Base-by-base conservation (phyloP, 2,888 invertebrate species). In the Hypselothyrea guttata region DNA sequence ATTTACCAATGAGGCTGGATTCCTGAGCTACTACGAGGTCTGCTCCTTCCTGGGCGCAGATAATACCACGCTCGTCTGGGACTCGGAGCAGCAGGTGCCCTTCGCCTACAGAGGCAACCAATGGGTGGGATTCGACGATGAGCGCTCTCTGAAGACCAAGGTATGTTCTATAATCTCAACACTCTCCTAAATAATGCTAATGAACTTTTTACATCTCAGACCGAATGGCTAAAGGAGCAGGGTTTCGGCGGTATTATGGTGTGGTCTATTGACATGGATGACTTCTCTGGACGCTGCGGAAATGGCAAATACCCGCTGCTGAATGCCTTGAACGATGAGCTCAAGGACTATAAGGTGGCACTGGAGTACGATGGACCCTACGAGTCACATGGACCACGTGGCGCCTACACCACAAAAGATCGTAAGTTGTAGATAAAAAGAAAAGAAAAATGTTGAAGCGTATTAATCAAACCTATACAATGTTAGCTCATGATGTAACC, bases 231-330 rank as follows among this genome's bases (percentile, higher is more conserved):
- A 58, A 97, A 96, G 88, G 96, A 97, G 86, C 96, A 96, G 92
- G 97, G 96, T 18, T 97, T 97, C 71, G 98, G 97, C 34, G 98
- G 98, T 13, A 96, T 98, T 54, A 98, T 98, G 97, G 95, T 98
- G 45, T 98, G 98, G 98, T 97, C 97, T 0, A 93, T 98, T 18
- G 98, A 98, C 86, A 90, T 98, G 96, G 98, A 98, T 86, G 98
- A 98, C 90, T 98, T 98, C 91, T 92, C 94, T 67, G 97, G 97
- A 7, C 93, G 94, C 7, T 98, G 98, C 84, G 97, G 97, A 7
- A 94, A 94, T 49, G 96, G 96, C 37, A 97, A 96, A 86, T 98
- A 95, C 89, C 98, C 98, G 0, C 91, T 98, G 40, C 93, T 98
- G 61, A 95, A 93, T 51, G 94, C 97, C 0, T 94, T 98, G 92